Evolutionary conservation across 2,113 vertebrate species (phyloP), one percentile per base, ranked within the genome.

Genomic region (Plectropomus leopardus): DNA sequence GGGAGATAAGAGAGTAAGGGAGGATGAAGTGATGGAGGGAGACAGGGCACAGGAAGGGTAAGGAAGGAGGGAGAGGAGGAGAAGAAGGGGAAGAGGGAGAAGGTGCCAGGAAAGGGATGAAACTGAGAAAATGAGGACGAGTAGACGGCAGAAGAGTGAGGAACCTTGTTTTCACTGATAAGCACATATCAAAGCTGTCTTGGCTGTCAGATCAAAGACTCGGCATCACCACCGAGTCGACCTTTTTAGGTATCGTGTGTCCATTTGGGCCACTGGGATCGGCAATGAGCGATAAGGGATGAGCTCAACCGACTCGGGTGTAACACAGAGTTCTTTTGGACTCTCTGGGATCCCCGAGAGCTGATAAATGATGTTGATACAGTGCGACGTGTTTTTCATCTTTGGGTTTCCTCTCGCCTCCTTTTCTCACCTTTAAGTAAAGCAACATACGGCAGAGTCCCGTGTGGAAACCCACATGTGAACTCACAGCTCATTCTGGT

Each of bases 161-260:
- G 54, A 86, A 80, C 66, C 85, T 81, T 83, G 88, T 88, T 83
- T 80, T 80, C 58, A 51, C 89, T 63, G 85, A 88, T 86, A 86
- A 92, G 88, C 69, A 45, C 44, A 30, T 88, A 83, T 91, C 86
- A 89, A 80, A 89, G 87, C 89, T 40, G 81, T 72, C 75, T 55
- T 72, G 81, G 85, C 89, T 79, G 86, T 89, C 89, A 87, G 86
- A 93, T 92, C 84, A 93, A 91, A 93, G 89, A 58, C 86, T 69
- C 32, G 76, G 58, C 83, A 14, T 84, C 72, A 53, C 72, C 64
- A 47, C 42, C 16, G 82, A 83, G 78, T 70, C 61, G 47, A 84
- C 80, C 86, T 81, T 81, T 85, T 64, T 64, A 55, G 72, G 73
- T 72, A 79, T 88, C 75, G 4, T 11, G 15, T 78, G 84, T 82